phyloP scores from a whole-genome alignment of 2,113 vertebrate genomes.

The Nesoenas mayeri region DNA sequence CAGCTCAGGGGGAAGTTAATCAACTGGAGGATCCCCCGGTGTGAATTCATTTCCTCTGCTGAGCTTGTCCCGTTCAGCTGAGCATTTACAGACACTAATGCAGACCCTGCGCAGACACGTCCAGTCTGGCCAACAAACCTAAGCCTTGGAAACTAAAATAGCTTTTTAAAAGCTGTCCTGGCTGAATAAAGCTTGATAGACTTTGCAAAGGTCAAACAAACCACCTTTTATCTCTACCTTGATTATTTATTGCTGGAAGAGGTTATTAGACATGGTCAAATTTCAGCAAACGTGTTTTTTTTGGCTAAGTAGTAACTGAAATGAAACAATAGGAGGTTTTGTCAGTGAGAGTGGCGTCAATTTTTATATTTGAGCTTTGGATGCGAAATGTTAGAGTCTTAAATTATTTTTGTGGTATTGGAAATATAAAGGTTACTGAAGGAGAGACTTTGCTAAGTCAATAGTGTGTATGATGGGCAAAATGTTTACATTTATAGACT shows the following conservation, averaged over 20 bases:
- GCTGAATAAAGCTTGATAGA: not conserved
- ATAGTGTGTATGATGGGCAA: not conserved
- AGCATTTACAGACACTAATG: constrained; percentile 51
- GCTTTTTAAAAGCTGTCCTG: not conserved
- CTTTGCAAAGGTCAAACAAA: not conserved
- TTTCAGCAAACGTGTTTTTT: not conserved
- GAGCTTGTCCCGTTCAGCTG: constrained; percentile 64
- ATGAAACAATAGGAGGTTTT: not conserved
- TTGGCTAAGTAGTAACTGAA: not conserved
- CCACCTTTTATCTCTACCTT: not conserved
- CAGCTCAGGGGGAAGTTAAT: constrained; percentile 72
- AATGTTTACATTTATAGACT: not conserved
- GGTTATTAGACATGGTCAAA: not conserved
- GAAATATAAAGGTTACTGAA: not conserved
- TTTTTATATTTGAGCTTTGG: not conserved
- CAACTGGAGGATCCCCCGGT: constrained; percentile 66
- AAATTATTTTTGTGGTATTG: not conserved
- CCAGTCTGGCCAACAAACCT: not conserved
- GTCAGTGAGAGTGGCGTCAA: not conserved
- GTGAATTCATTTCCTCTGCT: constrained; percentile 79
- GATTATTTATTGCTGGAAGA: not conserved
- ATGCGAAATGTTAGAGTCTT: not conserved
- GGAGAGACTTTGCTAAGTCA: not conserved
- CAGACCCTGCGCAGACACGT: not conserved
- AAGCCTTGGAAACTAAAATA: not conserved